phyloP scores from a whole-genome alignment of 2,888 invertebrate genomes.

The Galeopsomyia nigrocyanea region DNA sequence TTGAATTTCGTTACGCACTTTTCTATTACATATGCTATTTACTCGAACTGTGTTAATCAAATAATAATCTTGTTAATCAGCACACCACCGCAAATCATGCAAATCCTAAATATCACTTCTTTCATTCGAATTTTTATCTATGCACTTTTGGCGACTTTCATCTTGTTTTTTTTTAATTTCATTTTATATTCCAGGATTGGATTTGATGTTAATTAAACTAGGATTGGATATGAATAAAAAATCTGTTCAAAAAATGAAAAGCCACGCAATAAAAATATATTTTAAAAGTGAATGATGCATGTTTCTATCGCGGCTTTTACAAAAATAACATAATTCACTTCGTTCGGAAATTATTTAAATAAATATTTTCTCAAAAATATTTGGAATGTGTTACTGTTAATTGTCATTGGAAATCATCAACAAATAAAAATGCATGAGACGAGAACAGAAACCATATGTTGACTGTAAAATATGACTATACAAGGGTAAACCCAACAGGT shows the following conservation, averaged over 20 bases:
- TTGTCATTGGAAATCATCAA: slow-evolving; percentile 12
- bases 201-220: too few species aligned
- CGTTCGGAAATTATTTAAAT: neutral
- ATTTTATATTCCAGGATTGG: too few species aligned
- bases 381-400: slow-evolving; percentile 30
- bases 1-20: slow-evolving; percentile 54
- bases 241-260: too few species aligned
- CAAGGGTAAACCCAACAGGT: slow-evolving; percentile 64
- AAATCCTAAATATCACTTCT: slow-evolving; percentile 14
- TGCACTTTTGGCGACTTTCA: too few species aligned
- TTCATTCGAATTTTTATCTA: too few species aligned
- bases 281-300: too few species aligned
- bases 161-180: too few species aligned
- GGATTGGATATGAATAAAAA: too few species aligned
- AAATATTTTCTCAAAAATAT: too few species aligned
- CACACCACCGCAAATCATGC: slow-evolving; percentile 65
- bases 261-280: too few species aligned
- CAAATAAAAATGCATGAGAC: slow-evolving; percentile 25
- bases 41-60: slow-evolving; percentile 11
- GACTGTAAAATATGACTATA: neutral
- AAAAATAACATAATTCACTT: too few species aligned
- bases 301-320: too few species aligned
- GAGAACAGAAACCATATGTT: slow-evolving; percentile 47
- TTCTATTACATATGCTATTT: slow-evolving; percentile 14
- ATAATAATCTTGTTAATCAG: slow-evolving; percentile 51